Evolutionary conservation across 2,888 invertebrate genomes (phyloP).

Genomic region (Clivina fossor): DNA sequence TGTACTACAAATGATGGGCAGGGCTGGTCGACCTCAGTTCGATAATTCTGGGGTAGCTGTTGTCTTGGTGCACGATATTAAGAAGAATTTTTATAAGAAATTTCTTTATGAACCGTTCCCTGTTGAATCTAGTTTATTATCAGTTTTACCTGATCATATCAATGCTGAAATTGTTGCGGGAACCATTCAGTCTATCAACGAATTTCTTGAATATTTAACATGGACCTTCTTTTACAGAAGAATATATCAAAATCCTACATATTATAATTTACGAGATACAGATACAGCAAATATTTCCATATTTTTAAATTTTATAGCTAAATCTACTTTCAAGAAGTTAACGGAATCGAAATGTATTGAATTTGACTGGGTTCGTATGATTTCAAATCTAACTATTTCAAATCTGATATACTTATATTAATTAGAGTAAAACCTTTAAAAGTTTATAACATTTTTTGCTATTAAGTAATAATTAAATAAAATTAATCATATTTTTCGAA

Average conservation of each 20-base stretch:
- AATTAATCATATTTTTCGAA: too few species aligned
- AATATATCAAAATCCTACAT: slow-evolving; percentile 87
- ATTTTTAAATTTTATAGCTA: slow-evolving; percentile 81
- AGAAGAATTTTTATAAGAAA: slow-evolving; percentile 98
- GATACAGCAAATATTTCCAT: slow-evolving; percentile 69
- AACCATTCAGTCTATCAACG: slow-evolving; percentile 89
- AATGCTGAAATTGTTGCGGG: slow-evolving; percentile 97
- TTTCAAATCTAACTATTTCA: too few species aligned
- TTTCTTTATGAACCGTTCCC: slow-evolving; percentile 99
- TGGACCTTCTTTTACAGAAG: slow-evolving; percentile 98
- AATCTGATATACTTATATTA: too few species aligned
- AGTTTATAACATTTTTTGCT: too few species aligned
- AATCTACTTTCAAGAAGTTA: slow-evolving; percentile 73
- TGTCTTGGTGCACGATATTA: slow-evolving; percentile 90
- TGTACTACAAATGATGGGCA: slow-evolving; percentile 99
- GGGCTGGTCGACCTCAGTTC: slow-evolving; percentile 96
- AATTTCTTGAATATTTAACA: slow-evolving; percentile 94
- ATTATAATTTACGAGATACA: slow-evolving; percentile 77
- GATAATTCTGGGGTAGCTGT: slow-evolving; percentile 90
- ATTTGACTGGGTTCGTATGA: too few species aligned
- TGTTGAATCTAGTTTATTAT: slow-evolving; percentile 92
- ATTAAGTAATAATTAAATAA: too few species aligned
- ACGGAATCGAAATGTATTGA: slow-evolving; percentile 76
- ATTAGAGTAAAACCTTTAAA: too few species aligned
- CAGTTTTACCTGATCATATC: slow-evolving; percentile 92